Conservation (phyloP, 2,113 vertebrate species). For the Gallinago media region DNA sequence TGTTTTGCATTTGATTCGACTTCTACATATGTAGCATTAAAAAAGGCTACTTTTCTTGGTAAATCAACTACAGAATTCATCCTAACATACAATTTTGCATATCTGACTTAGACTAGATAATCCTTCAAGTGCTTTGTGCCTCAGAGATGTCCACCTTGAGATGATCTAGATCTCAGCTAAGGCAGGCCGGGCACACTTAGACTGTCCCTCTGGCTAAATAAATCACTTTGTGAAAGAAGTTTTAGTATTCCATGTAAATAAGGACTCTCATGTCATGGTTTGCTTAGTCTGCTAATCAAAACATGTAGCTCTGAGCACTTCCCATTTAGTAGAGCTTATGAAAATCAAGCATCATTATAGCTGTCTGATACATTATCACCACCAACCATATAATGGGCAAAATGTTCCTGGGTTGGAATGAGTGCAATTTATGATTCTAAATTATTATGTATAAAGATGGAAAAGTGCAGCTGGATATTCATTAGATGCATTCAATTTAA, state of each 20-base stretch:
- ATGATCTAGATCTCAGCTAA: neutral
- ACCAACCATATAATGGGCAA: constrained; percentile 34
- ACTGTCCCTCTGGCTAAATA: neutral
- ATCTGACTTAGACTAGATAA: neutral
- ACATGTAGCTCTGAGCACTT: constrained; percentile 45
- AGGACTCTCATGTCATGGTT: constrained; percentile 11
- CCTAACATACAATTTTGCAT: neutral
- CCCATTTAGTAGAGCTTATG: constrained; percentile 38
- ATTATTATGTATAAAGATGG: constrained; percentile 37
- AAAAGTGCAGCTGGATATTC: constrained; percentile 57
- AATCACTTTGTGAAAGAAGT: neutral
- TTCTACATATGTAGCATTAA: neutral
- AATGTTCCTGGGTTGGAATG: constrained; percentile 33
- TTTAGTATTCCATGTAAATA: neutral
- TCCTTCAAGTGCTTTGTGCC: neutral
- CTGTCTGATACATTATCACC: constrained; percentile 29
- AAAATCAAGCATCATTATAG: constrained; percentile 62
- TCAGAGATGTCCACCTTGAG: neutral
- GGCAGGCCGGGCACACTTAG: neutral
- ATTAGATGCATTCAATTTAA: constrained; percentile 47
- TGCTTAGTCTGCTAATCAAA: constrained; percentile 56
- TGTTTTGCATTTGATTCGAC: neutral
- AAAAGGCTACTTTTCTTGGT: neutral
- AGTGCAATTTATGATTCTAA: constrained; percentile 59
- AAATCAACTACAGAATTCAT: neutral